Percentiles rank a stretch among this genome's conserved stretches.
These are phyloP conservation scores for Anisognathus igniventris DNA, from an alignment of 2,797 vertebrate species.

Conservation along the genomic window DNA sequence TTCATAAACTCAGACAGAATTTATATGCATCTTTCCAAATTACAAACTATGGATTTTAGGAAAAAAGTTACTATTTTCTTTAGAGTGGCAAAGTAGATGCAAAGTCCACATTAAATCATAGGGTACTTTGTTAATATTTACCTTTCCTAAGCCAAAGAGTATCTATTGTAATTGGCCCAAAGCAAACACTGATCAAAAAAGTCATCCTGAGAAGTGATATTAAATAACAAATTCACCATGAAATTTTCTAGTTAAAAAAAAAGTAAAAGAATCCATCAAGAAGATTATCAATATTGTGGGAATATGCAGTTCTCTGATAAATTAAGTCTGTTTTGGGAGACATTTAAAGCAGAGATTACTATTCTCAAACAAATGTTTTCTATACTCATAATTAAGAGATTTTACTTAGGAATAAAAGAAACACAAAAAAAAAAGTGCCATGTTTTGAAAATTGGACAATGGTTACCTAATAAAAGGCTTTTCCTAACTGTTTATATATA, in stretches of 20 bases:
- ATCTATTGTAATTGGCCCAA: background rate
- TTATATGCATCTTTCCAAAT: background rate
- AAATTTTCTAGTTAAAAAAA: background rate
- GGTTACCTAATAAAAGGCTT: background rate
- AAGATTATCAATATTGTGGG: background rate
- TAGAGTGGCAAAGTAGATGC: background rate
- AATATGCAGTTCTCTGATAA: background rate
- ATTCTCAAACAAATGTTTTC: background rate
- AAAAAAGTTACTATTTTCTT: background rate
- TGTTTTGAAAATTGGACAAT: background rate
- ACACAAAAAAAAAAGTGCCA: background rate
- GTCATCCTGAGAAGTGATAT: background rate
- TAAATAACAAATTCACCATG: background rate
- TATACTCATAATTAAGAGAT: background rate
- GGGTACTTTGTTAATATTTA: background rate
- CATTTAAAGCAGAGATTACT: background rate
- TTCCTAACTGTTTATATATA: background rate
- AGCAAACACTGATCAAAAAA: background rate
- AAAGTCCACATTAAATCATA: background rate
- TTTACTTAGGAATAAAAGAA: background rate
- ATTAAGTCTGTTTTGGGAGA: background rate
- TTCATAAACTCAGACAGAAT: background rate
- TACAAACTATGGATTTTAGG: background rate
- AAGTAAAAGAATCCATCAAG: background rate
- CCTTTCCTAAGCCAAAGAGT: background rate